Base-by-base conservation (phyloP, 2,888 invertebrate species). In the Chrysina gloriosa region DNA sequence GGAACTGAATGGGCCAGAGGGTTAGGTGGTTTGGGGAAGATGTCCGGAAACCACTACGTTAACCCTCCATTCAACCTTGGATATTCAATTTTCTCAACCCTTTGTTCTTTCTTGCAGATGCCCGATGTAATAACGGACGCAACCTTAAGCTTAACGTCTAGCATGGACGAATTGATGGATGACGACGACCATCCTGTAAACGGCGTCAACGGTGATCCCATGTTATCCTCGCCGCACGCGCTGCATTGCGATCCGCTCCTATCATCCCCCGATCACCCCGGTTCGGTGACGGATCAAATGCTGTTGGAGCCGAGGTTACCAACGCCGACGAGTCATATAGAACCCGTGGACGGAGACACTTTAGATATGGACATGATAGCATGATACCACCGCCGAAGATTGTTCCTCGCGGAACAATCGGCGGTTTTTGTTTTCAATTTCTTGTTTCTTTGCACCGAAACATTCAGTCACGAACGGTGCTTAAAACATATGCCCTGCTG, bases 191-290 rank as follows among this genome's bases (percentile, higher is more conserved):
- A 83, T 34, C 81, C 80, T 5, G 82, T 80, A 56, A 80, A 77
- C 39, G 78, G 80, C 29, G 80, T 80, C 19, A 77, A 78, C 71
- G 83, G 84, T 65, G 86, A 86, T 75, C 84, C 85, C 34, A 83
- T 86, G 77, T 74, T 86, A 42, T 83, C 80, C 56, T 85, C 83
- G 50, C 84, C 84, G 36, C 85, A 86, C 75, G 86, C 87, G 7
- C 83, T 89, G 1, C 87, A 87, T 66, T 85, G 87, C 23, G 88
- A 89, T 63, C 89, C 89, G 75, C 87, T 90, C 9, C 87, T 90
- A 85, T 74, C 86, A 80, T 81, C 87, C 82, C 72, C 86, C 83
- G 39, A 88, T 27, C 86, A 86, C 75, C 85, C 86, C 2, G 84
- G 86, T 9, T 87, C 88, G 71, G 85, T 86, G 21, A 86, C 87